Base-by-base conservation (phyloP, 1,140 invertebrate genomes). In the Penaeus indicus region DNA sequence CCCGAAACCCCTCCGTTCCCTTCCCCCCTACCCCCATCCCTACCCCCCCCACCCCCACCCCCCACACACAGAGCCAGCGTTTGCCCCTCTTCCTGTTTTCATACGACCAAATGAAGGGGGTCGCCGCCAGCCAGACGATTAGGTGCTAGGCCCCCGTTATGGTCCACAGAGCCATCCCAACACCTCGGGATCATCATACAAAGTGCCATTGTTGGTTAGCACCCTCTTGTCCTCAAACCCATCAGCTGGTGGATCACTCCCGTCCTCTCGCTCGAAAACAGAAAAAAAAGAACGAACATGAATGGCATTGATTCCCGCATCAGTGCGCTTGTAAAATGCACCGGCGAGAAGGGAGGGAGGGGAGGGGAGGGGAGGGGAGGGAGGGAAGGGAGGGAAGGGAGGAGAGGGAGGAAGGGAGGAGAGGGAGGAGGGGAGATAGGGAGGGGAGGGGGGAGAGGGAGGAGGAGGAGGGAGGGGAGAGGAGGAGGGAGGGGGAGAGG, bases 291-390 rank as follows among this genome's bases (percentile, higher is more conserved):
- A 69, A 69, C 32, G 67, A 25, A 69, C 67, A 69, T 69, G 67
- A 69, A 69, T 69, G 67, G 67, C 67, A 69, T 69, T 69, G 67
- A 69, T 69, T 69, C 67, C 67, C 67, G 67, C 67, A 69, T 69
- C 67, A 69, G 67, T 69, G 67, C 67, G 67, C 67, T 69, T 69
- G 67, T 69, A 69, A 69, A 69, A 69, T 69, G 67, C 67, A 69
- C 67, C 67, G 32, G 32, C 32, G 32, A 32, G 32, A 32, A 32
- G 32, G 32, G 32, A 32, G 32, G 32, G 32, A 32, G 32, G 32
- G 32, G 2, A 2, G 32, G 32, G 2, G 32, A 2, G 32, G 2
- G 32, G 32, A 2, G 2, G 2, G 32, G 32, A 32, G 2, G 32
- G 32, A 2, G 2, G 32, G 32, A 32, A 2, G 2, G 32, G 32